A percentile compares a stretch with the other conserved stretches of the same genome.
phyloP scores from a whole-genome alignment of 1,140 invertebrate genomes.

The Calosoma granatense region DNA sequence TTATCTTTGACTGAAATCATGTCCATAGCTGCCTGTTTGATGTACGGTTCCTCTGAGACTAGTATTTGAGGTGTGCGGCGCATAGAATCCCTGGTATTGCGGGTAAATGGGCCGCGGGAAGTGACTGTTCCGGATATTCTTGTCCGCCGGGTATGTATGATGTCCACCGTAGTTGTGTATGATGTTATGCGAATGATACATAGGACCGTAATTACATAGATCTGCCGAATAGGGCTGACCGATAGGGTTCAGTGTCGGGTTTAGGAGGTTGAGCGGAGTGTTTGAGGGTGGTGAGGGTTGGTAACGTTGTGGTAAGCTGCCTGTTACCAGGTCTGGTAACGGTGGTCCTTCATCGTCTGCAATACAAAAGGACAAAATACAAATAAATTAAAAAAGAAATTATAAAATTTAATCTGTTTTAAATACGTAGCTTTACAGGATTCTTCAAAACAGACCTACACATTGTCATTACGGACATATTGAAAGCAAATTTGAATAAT shows the following conservation, averaged over 20 bases:
- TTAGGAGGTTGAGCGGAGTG: conserved; percentile 7
- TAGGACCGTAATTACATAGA: conserved; percentile 31
- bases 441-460: no score
- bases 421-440: no score
- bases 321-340: not conserved
- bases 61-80: conserved; percentile 23
- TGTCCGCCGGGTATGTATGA: conserved; percentile 25
- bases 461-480: no score
- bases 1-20: conserved; percentile 30
- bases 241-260: conserved; percentile 20
- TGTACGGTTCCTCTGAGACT: conserved; percentile 18
- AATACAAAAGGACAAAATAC: no score
- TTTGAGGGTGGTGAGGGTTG: conserved; percentile 3
- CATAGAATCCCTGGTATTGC: conserved; percentile 29
- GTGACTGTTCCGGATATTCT: conserved; percentile 27
- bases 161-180: conserved; percentile 30
- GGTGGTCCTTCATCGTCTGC: conserved; percentile 8
- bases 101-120: conserved; percentile 28
- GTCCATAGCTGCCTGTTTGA: conserved; percentile 20
- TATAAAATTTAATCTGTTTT: no score
- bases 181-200: conserved; percentile 32
- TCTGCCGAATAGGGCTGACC: conserved; percentile 30
- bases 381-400: no score
- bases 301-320: not conserved
- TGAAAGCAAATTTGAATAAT: no score